Conservation (phyloP, 2,113 vertebrate genomes). For the Cnemophilus loriae region DNA sequence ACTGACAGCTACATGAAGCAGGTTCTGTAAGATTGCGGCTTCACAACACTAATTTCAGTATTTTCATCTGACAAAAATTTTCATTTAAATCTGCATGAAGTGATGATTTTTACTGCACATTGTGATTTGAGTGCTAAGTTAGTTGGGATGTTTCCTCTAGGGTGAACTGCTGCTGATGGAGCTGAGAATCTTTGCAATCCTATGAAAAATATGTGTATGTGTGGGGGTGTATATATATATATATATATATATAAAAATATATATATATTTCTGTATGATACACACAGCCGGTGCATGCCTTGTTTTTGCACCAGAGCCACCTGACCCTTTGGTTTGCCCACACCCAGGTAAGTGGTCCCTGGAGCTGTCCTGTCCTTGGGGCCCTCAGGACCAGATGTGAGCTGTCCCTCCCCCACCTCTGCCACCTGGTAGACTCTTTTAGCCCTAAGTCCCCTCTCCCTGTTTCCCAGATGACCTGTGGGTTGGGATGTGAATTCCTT, state of each 20-base stretch:
- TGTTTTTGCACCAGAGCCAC: background rate
- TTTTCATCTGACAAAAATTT: background rate
- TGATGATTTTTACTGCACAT: background rate
- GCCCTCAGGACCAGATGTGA: background rate
- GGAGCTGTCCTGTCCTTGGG: background rate
- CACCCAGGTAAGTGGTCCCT: accelerated
- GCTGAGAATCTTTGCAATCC: background rate
- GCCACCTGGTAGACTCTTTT: background rate
- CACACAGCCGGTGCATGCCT: accelerated
- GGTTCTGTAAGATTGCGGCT: background rate
- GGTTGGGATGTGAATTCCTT: background rate
- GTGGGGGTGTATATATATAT: too few species aligned
- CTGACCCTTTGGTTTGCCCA: background rate
- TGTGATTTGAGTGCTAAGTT: background rate
- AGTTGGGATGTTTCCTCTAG: background rate
- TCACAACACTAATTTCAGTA: background rate
- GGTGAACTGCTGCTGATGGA: background rate
- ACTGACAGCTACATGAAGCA: background rate
- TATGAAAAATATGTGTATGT: background rate
- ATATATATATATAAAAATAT: too few species aligned
- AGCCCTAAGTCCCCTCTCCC: background rate
- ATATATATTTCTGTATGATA: too few species aligned
- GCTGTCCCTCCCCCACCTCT: background rate
- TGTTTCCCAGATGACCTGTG: background rate
- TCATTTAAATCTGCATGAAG: background rate